Conservation (phyloP, 2,113 vertebrate genomes). For the Rhizomys pruinosus region DNA sequence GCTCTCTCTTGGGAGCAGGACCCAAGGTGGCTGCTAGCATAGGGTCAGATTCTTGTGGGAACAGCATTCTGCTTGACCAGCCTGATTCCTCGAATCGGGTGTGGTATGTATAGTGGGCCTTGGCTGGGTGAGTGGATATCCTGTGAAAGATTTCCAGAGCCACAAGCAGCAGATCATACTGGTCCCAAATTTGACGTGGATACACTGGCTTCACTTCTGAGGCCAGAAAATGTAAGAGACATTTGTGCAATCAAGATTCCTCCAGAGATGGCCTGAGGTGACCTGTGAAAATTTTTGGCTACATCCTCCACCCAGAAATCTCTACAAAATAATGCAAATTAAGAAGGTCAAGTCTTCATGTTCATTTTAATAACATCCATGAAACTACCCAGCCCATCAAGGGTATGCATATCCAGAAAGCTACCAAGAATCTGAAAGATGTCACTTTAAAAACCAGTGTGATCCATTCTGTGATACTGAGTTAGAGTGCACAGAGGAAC, state of each 20-base stretch:
- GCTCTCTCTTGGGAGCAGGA: background rate
- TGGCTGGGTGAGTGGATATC: background rate
- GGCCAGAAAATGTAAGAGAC: background rate
- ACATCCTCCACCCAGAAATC: background rate
- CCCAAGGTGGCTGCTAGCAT: background rate
- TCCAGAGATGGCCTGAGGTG: background rate
- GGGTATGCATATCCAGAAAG: conserved; percentile 87
- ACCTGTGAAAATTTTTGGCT: background rate
- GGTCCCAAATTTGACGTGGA: background rate
- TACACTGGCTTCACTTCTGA: background rate
- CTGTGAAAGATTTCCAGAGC: background rate
- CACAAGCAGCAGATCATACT: background rate
- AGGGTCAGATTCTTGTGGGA: background rate
- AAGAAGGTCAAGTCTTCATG: background rate
- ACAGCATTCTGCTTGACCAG: background rate
- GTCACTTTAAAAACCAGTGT: conserved; percentile 93
- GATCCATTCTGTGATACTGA: no score
- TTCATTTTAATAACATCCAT: no score
- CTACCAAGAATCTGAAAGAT: conserved; percentile 96
- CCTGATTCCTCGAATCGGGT: background rate
- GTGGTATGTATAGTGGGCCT: background rate
- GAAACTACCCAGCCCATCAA: no score
- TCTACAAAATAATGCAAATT: background rate
- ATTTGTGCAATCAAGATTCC: background rate
- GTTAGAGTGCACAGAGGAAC: no score